phyloP scores from a whole-genome alignment of 2,888 invertebrate species.

The Rotaria socialis region DNA sequence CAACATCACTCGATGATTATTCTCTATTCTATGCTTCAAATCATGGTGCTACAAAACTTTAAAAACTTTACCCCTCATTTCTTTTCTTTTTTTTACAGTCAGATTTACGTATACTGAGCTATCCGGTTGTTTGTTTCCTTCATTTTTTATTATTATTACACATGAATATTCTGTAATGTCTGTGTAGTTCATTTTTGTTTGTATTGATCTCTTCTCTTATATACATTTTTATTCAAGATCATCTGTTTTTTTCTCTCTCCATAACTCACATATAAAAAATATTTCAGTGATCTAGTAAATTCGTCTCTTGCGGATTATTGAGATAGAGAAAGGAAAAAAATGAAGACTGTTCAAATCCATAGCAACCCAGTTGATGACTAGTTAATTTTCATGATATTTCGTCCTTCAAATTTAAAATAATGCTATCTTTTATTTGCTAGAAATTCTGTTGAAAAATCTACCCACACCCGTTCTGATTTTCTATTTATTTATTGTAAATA shows the following conservation, averaged over 20 bases:
- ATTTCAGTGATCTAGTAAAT: too few relatives aligned
- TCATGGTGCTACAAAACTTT: constrained; percentile 25
- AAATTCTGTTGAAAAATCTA: too few relatives aligned
- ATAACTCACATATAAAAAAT: too few relatives aligned
- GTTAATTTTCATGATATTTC: too few relatives aligned
- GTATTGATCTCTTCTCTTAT: neutral
- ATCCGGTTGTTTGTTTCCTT: neutral
- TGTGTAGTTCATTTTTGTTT: neutral
- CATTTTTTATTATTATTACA: neutral
- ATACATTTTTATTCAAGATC: neutral
- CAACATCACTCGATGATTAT: neutral
- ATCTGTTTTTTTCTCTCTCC: neutral
- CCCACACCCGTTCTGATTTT: neutral
- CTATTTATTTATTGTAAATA: neutral
- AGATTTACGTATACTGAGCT: neutral
- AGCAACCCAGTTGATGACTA: too few relatives aligned
- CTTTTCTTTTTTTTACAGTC: neutral
- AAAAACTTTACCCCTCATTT: neutral
- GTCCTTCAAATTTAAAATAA: too few relatives aligned
- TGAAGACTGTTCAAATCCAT: too few relatives aligned
- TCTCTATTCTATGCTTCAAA: neutral
- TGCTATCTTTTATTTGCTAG: too few relatives aligned
- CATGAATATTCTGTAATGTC: neutral
- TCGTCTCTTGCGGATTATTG: too few relatives aligned
- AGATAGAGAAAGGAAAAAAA: too few relatives aligned